Conservation (phyloP, 2,113 vertebrate species). For the Bubo bubo region DNA sequence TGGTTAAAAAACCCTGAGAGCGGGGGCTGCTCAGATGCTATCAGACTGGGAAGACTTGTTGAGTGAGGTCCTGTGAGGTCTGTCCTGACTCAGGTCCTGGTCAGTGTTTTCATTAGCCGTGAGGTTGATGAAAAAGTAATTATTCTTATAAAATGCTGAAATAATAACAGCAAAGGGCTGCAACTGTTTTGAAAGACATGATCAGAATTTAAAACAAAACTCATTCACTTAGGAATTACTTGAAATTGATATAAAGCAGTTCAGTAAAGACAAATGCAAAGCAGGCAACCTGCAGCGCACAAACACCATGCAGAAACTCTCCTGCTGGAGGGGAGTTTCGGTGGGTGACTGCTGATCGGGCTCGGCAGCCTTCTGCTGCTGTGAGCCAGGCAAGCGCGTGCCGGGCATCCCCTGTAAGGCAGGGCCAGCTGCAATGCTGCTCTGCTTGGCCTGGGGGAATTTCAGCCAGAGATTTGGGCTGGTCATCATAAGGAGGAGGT, state of each 20-base stretch:
- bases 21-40: background rate
- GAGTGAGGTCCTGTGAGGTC: background rate
- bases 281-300: background rate
- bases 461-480: background rate
- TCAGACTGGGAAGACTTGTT: background rate
- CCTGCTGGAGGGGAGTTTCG: background rate
- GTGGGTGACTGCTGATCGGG: background rate
- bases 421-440: background rate
- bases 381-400: background rate
- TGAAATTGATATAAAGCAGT: background rate
- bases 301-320: background rate
- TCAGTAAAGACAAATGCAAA: background rate
- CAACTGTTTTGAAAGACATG: background rate
- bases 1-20: background rate
- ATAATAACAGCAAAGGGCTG: background rate
- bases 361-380: background rate
- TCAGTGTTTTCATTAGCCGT: background rate
- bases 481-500: background rate
- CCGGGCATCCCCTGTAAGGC: background rate
- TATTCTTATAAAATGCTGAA: background rate
- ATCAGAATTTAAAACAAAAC: background rate
- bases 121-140: background rate
- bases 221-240: background rate
- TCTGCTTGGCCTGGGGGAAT: background rate
- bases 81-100: background rate